Base-by-base conservation (phyloP, 2,888 invertebrate genomes). In the Gryllus longicercus region DNA sequence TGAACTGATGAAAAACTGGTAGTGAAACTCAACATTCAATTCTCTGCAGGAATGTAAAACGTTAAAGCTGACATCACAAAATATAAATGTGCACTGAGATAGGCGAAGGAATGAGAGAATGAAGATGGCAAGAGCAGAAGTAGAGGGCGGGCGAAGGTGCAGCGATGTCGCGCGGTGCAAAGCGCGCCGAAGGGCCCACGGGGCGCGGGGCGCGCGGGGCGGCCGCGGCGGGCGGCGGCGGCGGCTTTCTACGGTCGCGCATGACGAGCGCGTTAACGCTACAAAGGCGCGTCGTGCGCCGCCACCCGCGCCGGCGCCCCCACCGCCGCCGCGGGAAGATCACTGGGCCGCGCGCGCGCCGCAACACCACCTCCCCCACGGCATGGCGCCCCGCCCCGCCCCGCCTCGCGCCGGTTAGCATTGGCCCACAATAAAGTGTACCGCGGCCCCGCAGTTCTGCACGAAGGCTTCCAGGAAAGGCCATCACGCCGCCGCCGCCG, bases 261-360 rank as follows among this genome's bases (percentile, higher is more conserved):
- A 63, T 63, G 63, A 63, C 14, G 63, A 8, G 14, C 63, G 63
- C 63, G n/a, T 63, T 63, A 63, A 14, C 63, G 63, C 63, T 11
- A 63, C 63, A 63, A 63, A 63, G n/a, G 63, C 63, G 63, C 63
- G 63, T 63, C 63, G 63, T 63, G 63, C 63, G 63, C 63, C 63
- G 38, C 38, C 38, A 38, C 38, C 38, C 38, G 38, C 38, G 38
- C 38, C 38, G 8, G 8, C 38, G 8, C 63, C 63, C 63, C 2
- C 63, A 2, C 63, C 63, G n/a, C n/a, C 63, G 16, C n/a, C 63
- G 16, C 63, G 63, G 63, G 63, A 16, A 63, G 63, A 63, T 63
- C 63, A 63, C 63, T 63, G 63, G 63, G 63, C 63, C 63, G 63
- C 63, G 63, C 63, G 63, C 14, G 16, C 63, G 63, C 16, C 63